Evolutionary conservation across 2,888 invertebrate genomes (phyloP).

Genomic region (Pedicia rivosa): DNA sequence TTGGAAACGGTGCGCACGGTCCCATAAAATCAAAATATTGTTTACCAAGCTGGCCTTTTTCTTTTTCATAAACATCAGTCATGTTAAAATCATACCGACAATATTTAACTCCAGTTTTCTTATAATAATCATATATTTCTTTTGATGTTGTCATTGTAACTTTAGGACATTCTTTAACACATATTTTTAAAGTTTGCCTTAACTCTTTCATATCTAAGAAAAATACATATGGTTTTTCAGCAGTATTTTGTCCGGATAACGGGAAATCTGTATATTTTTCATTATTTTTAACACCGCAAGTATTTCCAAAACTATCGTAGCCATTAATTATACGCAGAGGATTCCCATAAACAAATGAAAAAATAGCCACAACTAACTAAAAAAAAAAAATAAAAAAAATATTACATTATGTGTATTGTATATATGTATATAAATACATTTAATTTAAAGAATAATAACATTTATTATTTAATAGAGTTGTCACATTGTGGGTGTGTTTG

Average conservation of each 20-base stretch:
- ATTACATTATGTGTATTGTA: not conserved
- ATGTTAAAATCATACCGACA: conserved; percentile 58
- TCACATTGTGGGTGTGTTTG: too few species aligned
- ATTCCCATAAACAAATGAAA: conserved; percentile 78
- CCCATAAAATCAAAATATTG: conserved; percentile 37
- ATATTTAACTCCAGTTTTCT: conserved; percentile 52
- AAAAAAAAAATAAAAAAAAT: conserved; percentile 15
- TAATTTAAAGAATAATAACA: too few species aligned
- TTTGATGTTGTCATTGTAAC: conserved; percentile 40
- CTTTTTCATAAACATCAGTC: conserved; percentile 32
- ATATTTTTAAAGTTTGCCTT: conserved; percentile 65
- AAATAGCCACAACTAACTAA: conserved; percentile 68
- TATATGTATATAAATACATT: too few species aligned
- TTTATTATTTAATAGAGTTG: too few species aligned
- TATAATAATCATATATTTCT: conserved; percentile 58
- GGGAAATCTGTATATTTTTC: conserved; percentile 55
- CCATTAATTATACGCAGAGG: conserved; percentile 76
- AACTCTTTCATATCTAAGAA: conserved; percentile 69
- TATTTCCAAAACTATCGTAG: conserved; percentile 88
- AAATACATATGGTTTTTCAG: conserved; percentile 62
- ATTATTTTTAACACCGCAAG: conserved; percentile 73
- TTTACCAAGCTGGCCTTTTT: conserved; percentile 22
- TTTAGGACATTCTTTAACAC: conserved; percentile 76
- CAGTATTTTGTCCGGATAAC: conserved; percentile 65
- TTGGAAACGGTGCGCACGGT: conserved; percentile 64